Percentiles rank a stretch among this genome's conserved stretches.
These are phyloP conservation scores for Bungarus multicinctus DNA, from an alignment of 2,113 vertebrate genomes.

Conservation along the genomic window DNA sequence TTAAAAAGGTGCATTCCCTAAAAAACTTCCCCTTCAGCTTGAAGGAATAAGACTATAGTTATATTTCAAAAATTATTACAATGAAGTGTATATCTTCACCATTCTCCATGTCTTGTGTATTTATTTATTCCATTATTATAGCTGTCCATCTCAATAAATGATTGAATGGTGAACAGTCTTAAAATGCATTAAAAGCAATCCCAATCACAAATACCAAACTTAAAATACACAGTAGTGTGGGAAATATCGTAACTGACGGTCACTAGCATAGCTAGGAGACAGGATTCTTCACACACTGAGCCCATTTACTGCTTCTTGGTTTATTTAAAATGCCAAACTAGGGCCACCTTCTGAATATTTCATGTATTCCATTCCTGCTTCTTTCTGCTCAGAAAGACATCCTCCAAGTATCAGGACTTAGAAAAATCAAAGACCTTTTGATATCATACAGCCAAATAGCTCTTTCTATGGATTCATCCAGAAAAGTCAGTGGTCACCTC, in stretches of 20 bases:
- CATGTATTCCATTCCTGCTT: background rate
- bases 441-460: background rate
- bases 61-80: background rate
- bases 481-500: background rate
- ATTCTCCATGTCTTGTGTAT: background rate
- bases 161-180: background rate
- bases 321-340: background rate
- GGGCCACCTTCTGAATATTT: background rate
- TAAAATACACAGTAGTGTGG: background rate
- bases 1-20: background rate
- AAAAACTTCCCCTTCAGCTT: background rate
- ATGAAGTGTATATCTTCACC: background rate
- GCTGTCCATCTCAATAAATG: background rate
- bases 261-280: background rate
- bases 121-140: background rate
- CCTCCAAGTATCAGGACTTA: background rate
- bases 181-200: background rate
- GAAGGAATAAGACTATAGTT: background rate
- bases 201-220: background rate
- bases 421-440: background rate
- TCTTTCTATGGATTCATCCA: background rate
- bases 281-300: background rate
- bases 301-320: background rate
- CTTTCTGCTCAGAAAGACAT: background rate
- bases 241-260: background rate